Percentiles rank a stretch among this genome's conserved stretches.
Evolutionary conservation across 2,797 vertebrate species (phyloP).

Genomic region (Hylomyscus alleni): DNA sequence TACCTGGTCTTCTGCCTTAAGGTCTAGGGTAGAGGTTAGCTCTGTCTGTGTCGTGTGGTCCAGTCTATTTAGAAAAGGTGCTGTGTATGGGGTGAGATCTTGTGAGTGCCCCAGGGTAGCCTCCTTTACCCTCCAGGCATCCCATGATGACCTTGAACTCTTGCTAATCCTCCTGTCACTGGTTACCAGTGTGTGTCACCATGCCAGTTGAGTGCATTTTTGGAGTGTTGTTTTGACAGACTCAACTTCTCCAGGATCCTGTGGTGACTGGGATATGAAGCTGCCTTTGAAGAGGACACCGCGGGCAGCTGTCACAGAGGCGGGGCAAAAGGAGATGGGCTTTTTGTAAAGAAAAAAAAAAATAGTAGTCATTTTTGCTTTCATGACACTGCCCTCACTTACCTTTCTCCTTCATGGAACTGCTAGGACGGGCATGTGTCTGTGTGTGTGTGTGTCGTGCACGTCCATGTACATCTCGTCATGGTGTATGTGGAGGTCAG

Average conservation of each 20-base stretch:
- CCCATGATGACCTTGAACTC: neutral
- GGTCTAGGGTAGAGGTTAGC: conserved; percentile 12
- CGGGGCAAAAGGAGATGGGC: neutral
- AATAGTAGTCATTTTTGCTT: neutral
- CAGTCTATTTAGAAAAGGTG: conserved; percentile 16
- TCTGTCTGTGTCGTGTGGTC: neutral
- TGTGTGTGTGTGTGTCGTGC: too few species aligned
- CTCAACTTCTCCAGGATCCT: neutral
- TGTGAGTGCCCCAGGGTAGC: neutral
- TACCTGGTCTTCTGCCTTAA: conserved; percentile 7
- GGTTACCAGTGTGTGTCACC: neutral
- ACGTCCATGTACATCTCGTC: too few species aligned
- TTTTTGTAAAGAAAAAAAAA: neutral
- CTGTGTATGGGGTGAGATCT: neutral
- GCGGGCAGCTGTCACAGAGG: neutral
- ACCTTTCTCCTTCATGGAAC: neutral
- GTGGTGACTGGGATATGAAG: neutral
- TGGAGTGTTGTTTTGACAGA: neutral
- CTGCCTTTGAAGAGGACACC: neutral
- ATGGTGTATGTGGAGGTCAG: neutral
- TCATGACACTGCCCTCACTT: neutral
- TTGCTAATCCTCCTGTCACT: neutral
- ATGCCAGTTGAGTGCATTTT: neutral
- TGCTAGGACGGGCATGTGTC: neutral
- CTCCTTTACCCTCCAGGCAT: neutral